A percentile compares a stretch with the other conserved stretches of the same genome.
These are phyloP conservation scores for Ptilonorhynchus violaceus DNA, from an alignment of 2,113 vertebrate species.

Conservation along the genomic window DNA sequence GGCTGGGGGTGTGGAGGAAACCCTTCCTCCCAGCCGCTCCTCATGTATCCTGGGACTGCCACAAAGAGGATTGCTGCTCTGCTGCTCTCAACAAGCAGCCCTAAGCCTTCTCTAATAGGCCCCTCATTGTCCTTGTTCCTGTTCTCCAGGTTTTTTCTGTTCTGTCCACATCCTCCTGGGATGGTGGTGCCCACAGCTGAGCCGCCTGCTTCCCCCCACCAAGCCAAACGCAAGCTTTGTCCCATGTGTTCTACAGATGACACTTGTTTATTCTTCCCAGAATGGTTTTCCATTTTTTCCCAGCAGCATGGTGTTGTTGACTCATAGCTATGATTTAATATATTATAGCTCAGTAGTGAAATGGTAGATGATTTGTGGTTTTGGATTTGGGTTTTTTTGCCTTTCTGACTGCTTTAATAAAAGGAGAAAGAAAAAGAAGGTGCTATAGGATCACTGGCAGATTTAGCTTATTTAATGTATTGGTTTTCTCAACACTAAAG, in stretches of 20 bases:
- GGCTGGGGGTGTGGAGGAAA: neutral
- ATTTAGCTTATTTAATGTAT: neutral
- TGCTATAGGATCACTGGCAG: neutral
- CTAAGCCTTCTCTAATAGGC: neutral
- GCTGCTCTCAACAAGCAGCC: neutral
- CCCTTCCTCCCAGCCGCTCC: neutral
- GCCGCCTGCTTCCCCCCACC: fast-evolving
- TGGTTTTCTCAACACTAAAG: neutral
- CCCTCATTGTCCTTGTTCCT: neutral
- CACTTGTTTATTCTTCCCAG: constrained; percentile 12
- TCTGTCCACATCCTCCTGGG: neutral
- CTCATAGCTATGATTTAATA: neutral
- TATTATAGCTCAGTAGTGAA: neutral
- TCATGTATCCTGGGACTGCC: neutral
- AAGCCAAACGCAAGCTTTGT: fast-evolving
- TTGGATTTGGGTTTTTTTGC: neutral
- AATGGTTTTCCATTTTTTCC: constrained; percentile 21
- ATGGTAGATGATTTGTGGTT: neutral
- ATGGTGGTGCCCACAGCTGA: neutral
- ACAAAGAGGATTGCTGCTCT: neutral
- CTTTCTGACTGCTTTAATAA: neutral
- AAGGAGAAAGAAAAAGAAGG: neutral
- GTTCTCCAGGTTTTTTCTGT: neutral
- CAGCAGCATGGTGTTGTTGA: constrained; percentile 33
- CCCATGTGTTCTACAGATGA: constrained; percentile 35